Evolutionary conservation across 2,113 vertebrate species (phyloP).

Genomic region (Eublepharis macularius): DNA sequence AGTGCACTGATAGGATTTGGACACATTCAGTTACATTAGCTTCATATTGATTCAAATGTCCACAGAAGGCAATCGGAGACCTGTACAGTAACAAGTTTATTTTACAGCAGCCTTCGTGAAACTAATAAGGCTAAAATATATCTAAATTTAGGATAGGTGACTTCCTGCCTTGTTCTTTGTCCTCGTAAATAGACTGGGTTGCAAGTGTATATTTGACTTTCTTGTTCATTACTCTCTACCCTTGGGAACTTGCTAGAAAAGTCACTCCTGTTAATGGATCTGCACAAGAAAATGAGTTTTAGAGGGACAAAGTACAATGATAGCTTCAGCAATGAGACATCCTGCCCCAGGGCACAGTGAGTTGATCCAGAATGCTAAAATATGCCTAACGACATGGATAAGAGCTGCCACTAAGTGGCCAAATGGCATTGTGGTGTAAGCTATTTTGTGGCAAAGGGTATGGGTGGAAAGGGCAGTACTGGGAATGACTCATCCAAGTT

Average conservation of each 20-base stretch:
- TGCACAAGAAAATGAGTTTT: not conserved
- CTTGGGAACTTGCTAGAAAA: not conserved
- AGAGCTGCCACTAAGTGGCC: not conserved
- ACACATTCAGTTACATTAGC: not conserved
- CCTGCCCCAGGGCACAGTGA: not conserved
- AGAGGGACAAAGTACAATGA: not conserved
- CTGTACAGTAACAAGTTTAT: not conserved
- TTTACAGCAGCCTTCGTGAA: not conserved
- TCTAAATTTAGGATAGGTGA: not conserved
- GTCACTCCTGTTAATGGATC: not conserved
- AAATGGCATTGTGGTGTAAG: not conserved
- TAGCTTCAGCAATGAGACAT: not conserved
- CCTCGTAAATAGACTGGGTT: not conserved
- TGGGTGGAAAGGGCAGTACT: not conserved
- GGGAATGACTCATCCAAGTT: not conserved
- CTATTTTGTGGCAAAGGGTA: not conserved
- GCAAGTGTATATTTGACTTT: not conserved
- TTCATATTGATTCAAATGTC: constrained; percentile 13
- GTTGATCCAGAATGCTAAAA: not conserved
- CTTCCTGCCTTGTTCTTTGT: not conserved
- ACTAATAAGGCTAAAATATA: not conserved
- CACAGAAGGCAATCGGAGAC: not conserved
- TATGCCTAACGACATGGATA: too few species aligned
- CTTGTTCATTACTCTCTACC: not conserved
- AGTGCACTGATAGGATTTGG: not conserved